phyloP scores from a whole-genome alignment of 2,113 vertebrate species.

The Microcebus lehilahytsara region DNA sequence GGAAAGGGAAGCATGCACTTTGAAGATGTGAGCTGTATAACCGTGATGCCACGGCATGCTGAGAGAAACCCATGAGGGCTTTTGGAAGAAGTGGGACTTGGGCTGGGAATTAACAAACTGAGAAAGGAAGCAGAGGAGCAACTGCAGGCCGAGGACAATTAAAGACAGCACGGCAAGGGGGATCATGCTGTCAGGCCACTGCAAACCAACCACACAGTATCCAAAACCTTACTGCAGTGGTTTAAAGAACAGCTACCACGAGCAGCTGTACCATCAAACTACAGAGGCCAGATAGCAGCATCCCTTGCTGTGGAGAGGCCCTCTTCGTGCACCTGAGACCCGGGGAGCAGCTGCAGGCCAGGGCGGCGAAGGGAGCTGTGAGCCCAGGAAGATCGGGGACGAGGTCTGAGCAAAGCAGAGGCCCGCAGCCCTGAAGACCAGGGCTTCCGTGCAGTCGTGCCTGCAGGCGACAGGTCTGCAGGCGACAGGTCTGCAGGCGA shows the following conservation, averaged over 20 bases:
- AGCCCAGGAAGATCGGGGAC: background rate
- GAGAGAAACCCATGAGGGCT: background rate
- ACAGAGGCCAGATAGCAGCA: background rate
- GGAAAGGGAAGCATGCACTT: background rate
- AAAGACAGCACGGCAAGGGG: background rate
- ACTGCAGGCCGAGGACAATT: background rate
- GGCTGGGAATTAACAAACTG: background rate
- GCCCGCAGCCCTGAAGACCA: too few species aligned
- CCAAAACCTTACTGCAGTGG: background rate
- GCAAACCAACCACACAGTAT: background rate
- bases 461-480: too few species aligned
- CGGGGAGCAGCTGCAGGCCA: background rate
- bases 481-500: too few species aligned
- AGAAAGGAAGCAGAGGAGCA: background rate
- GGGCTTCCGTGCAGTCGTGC: background rate
- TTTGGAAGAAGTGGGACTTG: background rate
- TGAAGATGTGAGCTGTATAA: background rate
- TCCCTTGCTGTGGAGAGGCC: background rate
- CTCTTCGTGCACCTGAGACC: background rate
- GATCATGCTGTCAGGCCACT: background rate
- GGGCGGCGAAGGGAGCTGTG: background rate
- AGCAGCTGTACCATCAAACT: background rate
- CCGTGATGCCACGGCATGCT: accelerated
- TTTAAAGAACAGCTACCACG: background rate
- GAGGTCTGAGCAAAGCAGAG: background rate